Conservation (phyloP, 2,797 vertebrate genomes). For the Platyrinchus mystaceus region DNA sequence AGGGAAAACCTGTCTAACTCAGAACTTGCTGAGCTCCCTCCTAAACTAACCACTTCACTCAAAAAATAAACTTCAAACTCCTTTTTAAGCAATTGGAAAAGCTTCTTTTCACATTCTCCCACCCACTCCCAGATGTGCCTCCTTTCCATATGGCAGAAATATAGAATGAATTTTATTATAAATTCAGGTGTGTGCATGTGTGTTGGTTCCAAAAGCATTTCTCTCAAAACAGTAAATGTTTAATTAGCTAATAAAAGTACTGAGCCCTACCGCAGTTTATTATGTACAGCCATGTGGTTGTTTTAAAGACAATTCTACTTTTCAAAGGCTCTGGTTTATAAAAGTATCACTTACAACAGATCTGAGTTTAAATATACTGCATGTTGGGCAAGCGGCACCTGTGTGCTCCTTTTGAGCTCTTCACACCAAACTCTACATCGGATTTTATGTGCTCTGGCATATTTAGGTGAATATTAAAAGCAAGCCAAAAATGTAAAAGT, state of each 20-base stretch:
- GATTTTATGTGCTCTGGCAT: background rate
- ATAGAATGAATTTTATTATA: constrained; percentile 29
- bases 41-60: background rate
- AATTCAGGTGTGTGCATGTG: background rate
- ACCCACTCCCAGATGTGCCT: constrained; percentile 34
- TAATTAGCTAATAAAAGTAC: constrained; percentile 52
- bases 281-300: constrained; percentile 46
- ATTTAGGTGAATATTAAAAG: background rate
- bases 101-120: background rate
- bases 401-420: background rate
- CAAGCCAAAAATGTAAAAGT: background rate
- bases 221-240: background rate
- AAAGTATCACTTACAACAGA: constrained; percentile 20
- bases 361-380: background rate
- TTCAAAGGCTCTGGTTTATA: constrained; percentile 55
- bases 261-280: constrained; percentile 61
- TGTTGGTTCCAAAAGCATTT: constrained; percentile 28
- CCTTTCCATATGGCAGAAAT: constrained; percentile 5
- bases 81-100: constrained; percentile 31
- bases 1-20: constrained; percentile 10
- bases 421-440: background rate
- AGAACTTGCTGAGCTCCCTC: constrained; percentile 18
- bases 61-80: constrained; percentile 41
- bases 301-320: constrained; percentile 39
- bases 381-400: background rate